Evolutionary conservation across 2,797 vertebrate genomes (phyloP), one percentile per base, ranked within the genome.

Genomic region (Lophotriccus pileatus): DNA sequence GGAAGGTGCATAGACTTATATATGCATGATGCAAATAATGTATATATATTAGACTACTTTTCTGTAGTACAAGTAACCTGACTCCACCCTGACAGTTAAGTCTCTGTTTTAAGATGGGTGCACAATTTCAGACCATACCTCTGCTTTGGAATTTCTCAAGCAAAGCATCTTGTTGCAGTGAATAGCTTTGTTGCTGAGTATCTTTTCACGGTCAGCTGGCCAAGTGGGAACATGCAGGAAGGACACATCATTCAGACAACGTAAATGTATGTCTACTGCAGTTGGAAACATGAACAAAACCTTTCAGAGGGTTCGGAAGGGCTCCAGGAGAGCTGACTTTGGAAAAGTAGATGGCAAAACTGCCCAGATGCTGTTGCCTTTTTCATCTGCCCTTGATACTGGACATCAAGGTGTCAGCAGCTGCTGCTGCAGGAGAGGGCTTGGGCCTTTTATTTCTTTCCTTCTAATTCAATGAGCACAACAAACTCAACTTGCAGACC

Each of bases 181-280:
- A 78, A 59, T 75, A 60, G 49, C 62, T 77, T 50, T 73, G 41
- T 80, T 67, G 58, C 58, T 19, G 72, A 59, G 47, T 55, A 23
- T 77, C 41, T 84, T 84, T 82, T 69, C 68, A 92, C 0, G 2
- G 85, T 93, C 91, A 95, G 24, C 90, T 94, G 87, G 60, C 63
- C 93, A 63, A 87, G 63, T 87, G 76, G 85, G 87, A 85, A 34
- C 64, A 44, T 28, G 64, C 52, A 91, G 75, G 72, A 94, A 93
- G 89, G 84, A 60, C 80, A 62, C 53, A 84, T 84, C 67, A 60
- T 81, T 92, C 62, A 91, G 37, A 47, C 46, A 70, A 25, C 36
- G 20, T 80, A 90, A 91, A 86, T 93, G 37, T 16, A 53, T 1
- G 2, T 81, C 52, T 84, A 16, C 46, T 0, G 22, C 77, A 84